These are phyloP conservation scores for Diplolepis rosae DNA, from an alignment of 2,888 invertebrate genomes.

Conservation along the genomic window DNA sequence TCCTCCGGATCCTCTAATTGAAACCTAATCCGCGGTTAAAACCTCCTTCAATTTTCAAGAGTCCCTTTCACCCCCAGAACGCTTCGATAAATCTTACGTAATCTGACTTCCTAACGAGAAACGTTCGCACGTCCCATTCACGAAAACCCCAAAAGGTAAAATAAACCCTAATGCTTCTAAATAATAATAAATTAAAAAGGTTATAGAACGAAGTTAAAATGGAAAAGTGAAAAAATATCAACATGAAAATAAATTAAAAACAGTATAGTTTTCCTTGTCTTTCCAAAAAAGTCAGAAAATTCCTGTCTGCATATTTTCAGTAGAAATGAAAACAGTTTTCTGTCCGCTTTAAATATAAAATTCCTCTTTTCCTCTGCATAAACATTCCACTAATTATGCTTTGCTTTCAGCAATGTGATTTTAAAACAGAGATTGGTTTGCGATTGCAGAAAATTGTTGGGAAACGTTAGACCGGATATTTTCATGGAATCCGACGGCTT, in stretches of 20 bases:
- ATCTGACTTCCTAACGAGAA: slow-evolving; percentile 31
- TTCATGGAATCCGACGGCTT: slow-evolving; percentile 49
- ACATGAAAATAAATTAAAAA: not conserved
- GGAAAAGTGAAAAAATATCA: not conserved
- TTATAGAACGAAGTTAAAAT: too few relatives aligned
- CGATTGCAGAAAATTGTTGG: slow-evolving; percentile 41
- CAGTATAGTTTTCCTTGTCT: too few relatives aligned
- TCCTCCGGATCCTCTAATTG: slow-evolving; percentile 62
- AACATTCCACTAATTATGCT: slow-evolving; percentile 30
- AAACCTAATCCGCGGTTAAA: slow-evolving; percentile 66
- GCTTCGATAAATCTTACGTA: slow-evolving; percentile 62
- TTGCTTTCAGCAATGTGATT: slow-evolving; percentile 27
- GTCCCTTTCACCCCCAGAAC: slow-evolving; percentile 45
- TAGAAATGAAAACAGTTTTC: slow-evolving; percentile 16
- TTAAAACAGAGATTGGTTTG: slow-evolving; percentile 31
- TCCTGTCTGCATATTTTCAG: not conserved
- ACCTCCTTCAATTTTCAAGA: slow-evolving; percentile 53
- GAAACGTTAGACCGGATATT: slow-evolving; percentile 48
- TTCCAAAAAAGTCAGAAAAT: not conserved
- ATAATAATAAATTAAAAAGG: not conserved
- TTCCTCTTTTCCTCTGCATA: slow-evolving; percentile 2
- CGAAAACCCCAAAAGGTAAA: not conserved
- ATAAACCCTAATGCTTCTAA: not conserved
- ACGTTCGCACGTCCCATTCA: not conserved
- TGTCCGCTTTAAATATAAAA: slow-evolving; percentile 4